Evolutionary conservation across 2,113 vertebrate species (phyloP), one percentile per base, ranked within the genome.

Genomic region (Pyxicephalus adspersus): DNA sequence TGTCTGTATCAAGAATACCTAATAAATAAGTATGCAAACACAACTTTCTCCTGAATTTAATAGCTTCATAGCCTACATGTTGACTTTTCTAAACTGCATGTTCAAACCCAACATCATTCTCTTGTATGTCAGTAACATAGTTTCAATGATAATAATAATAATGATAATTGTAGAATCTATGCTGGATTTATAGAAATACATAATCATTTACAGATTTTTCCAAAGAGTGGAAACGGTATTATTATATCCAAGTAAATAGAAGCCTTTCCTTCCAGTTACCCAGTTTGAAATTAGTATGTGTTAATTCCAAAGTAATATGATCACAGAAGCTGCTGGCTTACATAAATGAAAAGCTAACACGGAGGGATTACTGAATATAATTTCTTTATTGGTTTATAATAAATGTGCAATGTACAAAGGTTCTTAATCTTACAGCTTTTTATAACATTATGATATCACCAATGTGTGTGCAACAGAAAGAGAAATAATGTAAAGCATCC

Each of bases 351-450:
- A 79, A 68, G 64, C 77, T 79, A 79, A 79, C 77, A 79, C 31
- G 4, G 6, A n/a, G 54, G 77, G 77, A 79, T 79, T 79, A 79
- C 52, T 3, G 52, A 55, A 70, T 79, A 68, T 58, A 31, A 79
- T 79, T 70, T 67, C 77, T 79, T 79, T 79, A 79, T 79, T 79
- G 77, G 68, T 79, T 79, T 79, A 60, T 67, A 58, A 50, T 79
- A 68, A 78, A 68, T 55, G 55, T 60, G 64, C 31, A 79, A 54
- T 60, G 64, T 70, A 68, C 54, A 79, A 79, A 79, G 54, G 29
- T 52, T 68, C 54, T 68, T 79, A 68, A 68, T 60, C 29, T 25
- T 18, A 11, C 8, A 19, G 52, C 4, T 45, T 18, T 76, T 61
- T 55, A 58, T 19, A 78, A 67, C 66, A 64, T 25, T 71, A 54